Percentiles rank a stretch among this genome's conserved stretches.
Evolutionary conservation across 2,888 invertebrate genomes (phyloP).

Genomic region (Tenthredo amoena): DNA sequence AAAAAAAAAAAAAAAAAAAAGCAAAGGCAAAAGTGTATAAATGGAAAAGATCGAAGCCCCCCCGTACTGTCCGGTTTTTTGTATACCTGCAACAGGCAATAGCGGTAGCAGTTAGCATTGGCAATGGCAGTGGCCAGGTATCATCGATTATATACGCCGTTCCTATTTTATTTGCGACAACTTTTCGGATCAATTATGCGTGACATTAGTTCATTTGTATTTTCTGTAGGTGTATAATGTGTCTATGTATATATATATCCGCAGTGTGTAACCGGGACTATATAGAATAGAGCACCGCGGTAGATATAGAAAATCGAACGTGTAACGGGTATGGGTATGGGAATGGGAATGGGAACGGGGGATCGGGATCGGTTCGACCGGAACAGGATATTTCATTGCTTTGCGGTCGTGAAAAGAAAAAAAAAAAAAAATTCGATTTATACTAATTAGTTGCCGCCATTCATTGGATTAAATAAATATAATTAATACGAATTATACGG

Average conservation of each 20-base stretch:
- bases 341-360: background rate
- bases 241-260: background rate
- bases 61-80: slow-evolving; percentile 2
- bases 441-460: slow-evolving; percentile 12
- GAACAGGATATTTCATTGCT: slow-evolving; percentile 15
- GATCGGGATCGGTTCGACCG: background rate
- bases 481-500: background rate
- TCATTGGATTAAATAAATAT: background rate
- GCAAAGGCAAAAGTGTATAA: background rate
- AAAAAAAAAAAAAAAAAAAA: background rate
- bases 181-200: slow-evolving; percentile 18
- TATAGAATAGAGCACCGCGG: background rate
- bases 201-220: slow-evolving; percentile 15
- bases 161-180: background rate
- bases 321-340: background rate
- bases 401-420: too few relatives aligned
- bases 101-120: background rate
- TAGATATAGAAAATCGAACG: background rate
- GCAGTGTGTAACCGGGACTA: background rate
- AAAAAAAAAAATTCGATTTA: slow-evolving; percentile 2
- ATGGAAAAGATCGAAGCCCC: background rate
- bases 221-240: background rate
- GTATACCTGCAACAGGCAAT: background rate
- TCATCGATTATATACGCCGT: background rate
- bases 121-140: too few relatives aligned